Percentiles rank a stretch among this genome's conserved stretches.
These are phyloP conservation scores for Leptatherina wallacei DNA, from an alignment of 2,797 vertebrate genomes.

Conservation along the genomic window DNA sequence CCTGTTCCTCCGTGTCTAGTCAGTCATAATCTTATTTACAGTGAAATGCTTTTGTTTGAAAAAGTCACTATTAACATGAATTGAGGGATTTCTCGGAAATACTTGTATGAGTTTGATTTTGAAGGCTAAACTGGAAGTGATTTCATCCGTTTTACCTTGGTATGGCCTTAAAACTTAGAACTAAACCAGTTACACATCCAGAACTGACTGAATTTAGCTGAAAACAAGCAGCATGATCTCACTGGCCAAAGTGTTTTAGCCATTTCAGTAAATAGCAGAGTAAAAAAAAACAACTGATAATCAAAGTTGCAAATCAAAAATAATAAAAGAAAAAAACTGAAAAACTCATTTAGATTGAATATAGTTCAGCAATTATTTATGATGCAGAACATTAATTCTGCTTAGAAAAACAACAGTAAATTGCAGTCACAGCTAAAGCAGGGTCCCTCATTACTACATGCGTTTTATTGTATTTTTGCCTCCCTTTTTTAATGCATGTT, in stretches of 20 bases:
- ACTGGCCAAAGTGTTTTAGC: not conserved
- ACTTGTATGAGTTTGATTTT: not conserved
- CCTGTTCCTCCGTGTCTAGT: slow-evolving; percentile 9
- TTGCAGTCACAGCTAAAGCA: not conserved
- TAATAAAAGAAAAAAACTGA: not conserved
- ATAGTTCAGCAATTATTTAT: too few species aligned
- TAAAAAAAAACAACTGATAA: not conserved
- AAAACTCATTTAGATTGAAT: not conserved
- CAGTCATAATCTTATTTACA: slow-evolving; percentile 21
- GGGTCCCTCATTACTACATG: not conserved
- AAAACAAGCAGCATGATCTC: too few species aligned
- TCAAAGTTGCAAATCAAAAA: not conserved
- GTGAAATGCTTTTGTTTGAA: slow-evolving; percentile 3
- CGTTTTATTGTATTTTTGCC: not conserved
- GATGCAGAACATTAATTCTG: not conserved
- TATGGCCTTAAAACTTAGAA: not conserved
- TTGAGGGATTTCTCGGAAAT: not conserved
- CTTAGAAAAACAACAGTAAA: not conserved
- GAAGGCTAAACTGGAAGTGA: not conserved
- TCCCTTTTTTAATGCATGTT: not conserved
- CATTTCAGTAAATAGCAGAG: not conserved
- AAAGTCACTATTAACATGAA: not conserved
- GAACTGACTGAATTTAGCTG: too few species aligned
- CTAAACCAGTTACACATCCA: not conserved
- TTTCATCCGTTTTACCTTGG: not conserved